Evolutionary conservation across 2,797 vertebrate genomes (phyloP).

Genomic region (Sitta carolinensis): DNA sequence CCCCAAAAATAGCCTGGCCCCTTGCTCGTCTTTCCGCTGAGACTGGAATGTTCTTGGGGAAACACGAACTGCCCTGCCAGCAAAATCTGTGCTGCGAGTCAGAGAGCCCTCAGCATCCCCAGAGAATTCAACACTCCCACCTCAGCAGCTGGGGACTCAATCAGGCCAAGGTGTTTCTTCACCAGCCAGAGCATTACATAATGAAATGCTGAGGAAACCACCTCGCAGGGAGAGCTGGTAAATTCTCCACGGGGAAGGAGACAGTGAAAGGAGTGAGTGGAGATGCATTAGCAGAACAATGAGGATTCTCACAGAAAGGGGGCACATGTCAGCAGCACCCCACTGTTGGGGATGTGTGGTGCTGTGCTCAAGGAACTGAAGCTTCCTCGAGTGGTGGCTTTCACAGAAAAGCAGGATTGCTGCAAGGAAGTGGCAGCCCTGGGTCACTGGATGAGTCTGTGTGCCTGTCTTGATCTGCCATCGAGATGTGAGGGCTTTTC

Average conservation of each 20-base stretch:
- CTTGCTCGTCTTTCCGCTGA: background rate
- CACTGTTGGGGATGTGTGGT: background rate
- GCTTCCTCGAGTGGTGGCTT: background rate
- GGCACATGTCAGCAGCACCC: constrained; percentile 31
- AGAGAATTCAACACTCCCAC: background rate
- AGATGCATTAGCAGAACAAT: constrained; percentile 15
- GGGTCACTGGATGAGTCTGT: fast-evolving
- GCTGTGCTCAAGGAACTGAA: background rate
- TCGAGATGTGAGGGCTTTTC: background rate
- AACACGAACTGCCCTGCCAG: background rate
- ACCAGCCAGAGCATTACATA: background rate
- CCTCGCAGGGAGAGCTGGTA: background rate
- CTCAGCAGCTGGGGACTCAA: constrained; percentile 19
- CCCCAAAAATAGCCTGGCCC: background rate
- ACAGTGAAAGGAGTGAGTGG: background rate
- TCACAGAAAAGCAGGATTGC: background rate
- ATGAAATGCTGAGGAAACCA: background rate
- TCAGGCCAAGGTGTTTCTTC: constrained; percentile 34
- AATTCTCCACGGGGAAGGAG: background rate
- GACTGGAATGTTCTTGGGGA: background rate
- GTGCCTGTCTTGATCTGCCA: background rate
- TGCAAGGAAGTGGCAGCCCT: background rate
- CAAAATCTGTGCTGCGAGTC: background rate
- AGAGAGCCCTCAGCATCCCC: background rate
- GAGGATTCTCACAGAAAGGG: background rate